Evolutionary conservation across 2,113 vertebrate genomes (phyloP), one percentile per base, ranked within the genome.

Genomic region (Halichoerus grypus): DNA sequence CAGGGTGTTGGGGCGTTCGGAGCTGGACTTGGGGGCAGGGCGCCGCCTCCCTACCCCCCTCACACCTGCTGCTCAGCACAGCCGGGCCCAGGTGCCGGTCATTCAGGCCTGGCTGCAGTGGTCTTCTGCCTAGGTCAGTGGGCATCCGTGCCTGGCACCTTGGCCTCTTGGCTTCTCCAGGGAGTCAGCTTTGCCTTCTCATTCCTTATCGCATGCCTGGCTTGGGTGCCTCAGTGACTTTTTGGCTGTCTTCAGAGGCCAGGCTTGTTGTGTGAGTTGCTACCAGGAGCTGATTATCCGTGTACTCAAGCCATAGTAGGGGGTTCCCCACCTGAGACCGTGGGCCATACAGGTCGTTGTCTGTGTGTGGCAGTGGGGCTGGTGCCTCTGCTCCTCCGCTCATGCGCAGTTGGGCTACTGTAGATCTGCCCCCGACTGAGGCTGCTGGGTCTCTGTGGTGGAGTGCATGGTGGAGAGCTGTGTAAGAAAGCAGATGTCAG

Each of bases 261-360:
- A 13, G 33, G 53, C 39, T 28, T 53, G 39, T 39, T 49, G 24
- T 51, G 26, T 15, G 22, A 74, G 11, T 46, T 76, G 53, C 49
- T 92, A 7, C 67, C 33, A 12, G 22, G 42, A 51, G 69, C 18
- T 77, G 95, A 7, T 4, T 39, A 36, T 55, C 12, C 49, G 12
- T 2, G 5, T 76, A 0, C 39, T 42, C 5, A 49, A 57, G 72
- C 51, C 24, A 1, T 3, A 24, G 65, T 14, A 22, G 16, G 46
- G 12, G 33, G 8, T 7, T 2, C 11, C 46, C 10, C 4, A 0
- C 33, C 49, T 1, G 26, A 80, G 61, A 3, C 63, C 57, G 6
- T 3, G 28, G n/a, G 7, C 28, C 0, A 0, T 3, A 1, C 1
- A 42, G 21, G 4, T 26, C 3, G 0, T 28, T 6, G n/a, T 76